phyloP scores from a whole-genome alignment of 2,113 vertebrate genomes.

The Saguinus imperator region DNA sequence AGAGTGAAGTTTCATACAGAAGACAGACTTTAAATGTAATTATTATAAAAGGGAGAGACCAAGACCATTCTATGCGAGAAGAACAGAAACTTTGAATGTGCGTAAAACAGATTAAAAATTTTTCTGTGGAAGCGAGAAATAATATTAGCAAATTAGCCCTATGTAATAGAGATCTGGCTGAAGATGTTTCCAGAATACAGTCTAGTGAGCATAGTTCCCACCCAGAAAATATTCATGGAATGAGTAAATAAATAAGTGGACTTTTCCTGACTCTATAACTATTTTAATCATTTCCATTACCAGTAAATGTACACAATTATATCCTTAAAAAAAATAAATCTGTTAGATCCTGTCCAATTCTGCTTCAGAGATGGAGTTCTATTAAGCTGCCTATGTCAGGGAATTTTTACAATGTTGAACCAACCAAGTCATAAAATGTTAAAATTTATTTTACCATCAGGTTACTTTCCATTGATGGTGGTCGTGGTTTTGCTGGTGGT shows the following conservation, averaged over 20 bases:
- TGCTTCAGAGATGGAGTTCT: neutral
- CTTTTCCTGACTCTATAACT: neutral
- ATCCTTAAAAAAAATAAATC: neutral
- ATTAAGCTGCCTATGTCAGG: neutral
- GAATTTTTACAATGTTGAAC: neutral
- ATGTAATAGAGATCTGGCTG: neutral
- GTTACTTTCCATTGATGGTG: neutral
- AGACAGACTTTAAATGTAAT: neutral
- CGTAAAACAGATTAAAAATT: neutral
- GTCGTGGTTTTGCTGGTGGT: neutral
- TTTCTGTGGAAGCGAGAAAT: neutral
- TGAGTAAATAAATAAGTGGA: neutral
- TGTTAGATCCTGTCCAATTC: neutral
- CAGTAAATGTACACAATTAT: neutral
- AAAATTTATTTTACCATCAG: neutral
- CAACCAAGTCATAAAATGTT: neutral
- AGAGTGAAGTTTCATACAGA: neutral
- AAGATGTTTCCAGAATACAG: neutral
- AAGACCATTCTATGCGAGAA: neutral
- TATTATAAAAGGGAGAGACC: neutral
- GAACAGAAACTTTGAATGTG: neutral
- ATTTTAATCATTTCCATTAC: neutral
- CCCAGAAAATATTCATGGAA: neutral
- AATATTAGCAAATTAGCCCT: neutral
- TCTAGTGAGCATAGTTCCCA: rapidly evolving